These are phyloP conservation scores for Onychomys torridus DNA, from an alignment of 2,797 vertebrate genomes.

Conservation along the genomic window DNA sequence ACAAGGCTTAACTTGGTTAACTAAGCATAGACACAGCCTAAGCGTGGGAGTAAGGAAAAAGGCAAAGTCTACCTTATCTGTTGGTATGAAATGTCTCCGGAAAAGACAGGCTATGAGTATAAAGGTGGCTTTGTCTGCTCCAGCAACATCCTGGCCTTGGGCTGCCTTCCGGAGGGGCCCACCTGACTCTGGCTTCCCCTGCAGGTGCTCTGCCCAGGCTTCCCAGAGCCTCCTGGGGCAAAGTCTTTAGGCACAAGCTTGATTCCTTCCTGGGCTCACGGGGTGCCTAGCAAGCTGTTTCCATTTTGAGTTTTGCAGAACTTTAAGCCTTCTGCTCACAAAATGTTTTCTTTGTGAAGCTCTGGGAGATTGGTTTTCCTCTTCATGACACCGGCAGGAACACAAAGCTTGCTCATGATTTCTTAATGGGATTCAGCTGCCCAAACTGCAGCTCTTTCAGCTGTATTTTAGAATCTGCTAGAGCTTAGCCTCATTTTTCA, in stretches of 20 bases:
- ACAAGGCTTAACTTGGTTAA: conserved; percentile 38
- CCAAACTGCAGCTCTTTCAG: background rate
- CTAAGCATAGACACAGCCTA: conserved; percentile 36
- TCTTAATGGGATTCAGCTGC: conserved; percentile 75
- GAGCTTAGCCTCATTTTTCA: conserved; percentile 40
- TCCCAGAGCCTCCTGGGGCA: background rate
- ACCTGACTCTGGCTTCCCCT: background rate
- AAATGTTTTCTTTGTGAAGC: conserved; percentile 71
- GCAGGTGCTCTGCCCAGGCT: background rate
- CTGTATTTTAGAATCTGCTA: background rate
- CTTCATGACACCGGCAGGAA: conserved; percentile 47
- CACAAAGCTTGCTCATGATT: conserved; percentile 62
- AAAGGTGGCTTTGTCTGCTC: background rate
- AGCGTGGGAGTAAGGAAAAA: background rate
- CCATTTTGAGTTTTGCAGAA: conserved; percentile 38
- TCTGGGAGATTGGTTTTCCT: conserved; percentile 60
- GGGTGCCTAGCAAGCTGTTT: conserved; percentile 22
- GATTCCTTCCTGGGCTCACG: background rate
- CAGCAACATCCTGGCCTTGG: background rate
- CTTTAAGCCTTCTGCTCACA: conserved; percentile 60
- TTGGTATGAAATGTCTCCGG: background rate
- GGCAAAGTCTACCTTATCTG: background rate
- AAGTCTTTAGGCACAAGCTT: background rate
- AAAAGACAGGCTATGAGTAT: background rate
- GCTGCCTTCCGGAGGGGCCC: background rate